Evolutionary conservation across 2,113 vertebrate genomes (phyloP).

Genomic region (Nicator chloris): DNA sequence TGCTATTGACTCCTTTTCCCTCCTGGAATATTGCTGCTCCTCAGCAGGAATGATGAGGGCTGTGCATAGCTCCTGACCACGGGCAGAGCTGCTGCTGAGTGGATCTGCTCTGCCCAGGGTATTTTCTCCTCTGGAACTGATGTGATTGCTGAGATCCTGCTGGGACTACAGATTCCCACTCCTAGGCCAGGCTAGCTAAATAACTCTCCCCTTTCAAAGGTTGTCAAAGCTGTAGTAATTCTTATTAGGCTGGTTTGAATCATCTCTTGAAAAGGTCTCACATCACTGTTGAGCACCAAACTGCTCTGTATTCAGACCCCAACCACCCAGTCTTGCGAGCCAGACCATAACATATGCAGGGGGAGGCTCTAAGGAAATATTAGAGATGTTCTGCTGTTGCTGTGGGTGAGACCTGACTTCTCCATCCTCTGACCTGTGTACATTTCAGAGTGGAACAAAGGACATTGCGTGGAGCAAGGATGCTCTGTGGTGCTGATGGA

Average conservation of each 20-base stretch:
- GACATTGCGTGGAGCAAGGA: fast-evolving
- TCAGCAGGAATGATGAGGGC: not conserved
- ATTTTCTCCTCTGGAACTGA: not conserved
- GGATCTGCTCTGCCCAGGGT: not conserved
- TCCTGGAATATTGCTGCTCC: not conserved
- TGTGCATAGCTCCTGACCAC: not conserved
- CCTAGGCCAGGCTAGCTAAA: not conserved
- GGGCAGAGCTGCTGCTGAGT: not conserved
- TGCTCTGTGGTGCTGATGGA: not conserved
- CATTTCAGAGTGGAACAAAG: not conserved
- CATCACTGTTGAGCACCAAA: not conserved
- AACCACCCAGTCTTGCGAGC: not conserved
- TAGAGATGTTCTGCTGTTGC: not conserved
- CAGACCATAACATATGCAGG: not conserved
- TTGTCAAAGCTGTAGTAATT: not conserved
- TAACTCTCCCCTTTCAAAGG: not conserved
- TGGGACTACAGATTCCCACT: not conserved
- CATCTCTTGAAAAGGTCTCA: not conserved
- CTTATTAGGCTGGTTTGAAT: not conserved
- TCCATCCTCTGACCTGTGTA: not conserved
- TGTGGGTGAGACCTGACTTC: not conserved
- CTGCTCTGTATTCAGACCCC: constrained; percentile 12
- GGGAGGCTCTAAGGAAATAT: not conserved
- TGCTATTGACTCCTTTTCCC: not conserved
- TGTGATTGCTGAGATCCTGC: not conserved